Conservation (phyloP, 2,113 vertebrate species). For the Etheostoma cragini region DNA sequence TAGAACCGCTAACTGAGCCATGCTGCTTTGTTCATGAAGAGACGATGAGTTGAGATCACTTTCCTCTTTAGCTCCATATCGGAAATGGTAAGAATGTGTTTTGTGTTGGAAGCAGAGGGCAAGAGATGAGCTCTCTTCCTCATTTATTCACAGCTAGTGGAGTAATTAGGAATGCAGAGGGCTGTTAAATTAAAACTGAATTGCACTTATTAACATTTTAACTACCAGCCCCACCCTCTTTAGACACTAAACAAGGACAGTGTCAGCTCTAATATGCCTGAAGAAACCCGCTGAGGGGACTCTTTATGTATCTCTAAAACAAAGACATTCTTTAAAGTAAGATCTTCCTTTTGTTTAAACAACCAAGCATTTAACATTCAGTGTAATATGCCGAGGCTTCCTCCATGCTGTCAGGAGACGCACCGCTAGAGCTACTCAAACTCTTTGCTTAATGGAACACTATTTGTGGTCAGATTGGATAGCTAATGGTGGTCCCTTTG, state of each 20-base stretch:
- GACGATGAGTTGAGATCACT: constrained; percentile 66
- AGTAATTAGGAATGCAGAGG: constrained; percentile 89
- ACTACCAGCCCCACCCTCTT: constrained; percentile 87
- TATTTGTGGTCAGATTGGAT: constrained; percentile 87
- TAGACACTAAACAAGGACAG: constrained; percentile 85
- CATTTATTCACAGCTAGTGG: constrained; percentile 88
- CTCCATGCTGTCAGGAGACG: constrained; percentile 76
- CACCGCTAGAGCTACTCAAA: constrained; percentile 78
- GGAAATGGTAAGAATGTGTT: constrained; percentile 72
- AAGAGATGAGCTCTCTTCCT: constrained; percentile 84
- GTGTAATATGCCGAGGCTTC: constrained; percentile 69
- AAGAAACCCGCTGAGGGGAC: constrained; percentile 76
- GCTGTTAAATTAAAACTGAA: constrained; percentile 89
- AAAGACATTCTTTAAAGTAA: constrained; percentile 82
- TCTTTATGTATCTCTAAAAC: constrained; percentile 82
- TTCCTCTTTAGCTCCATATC: constrained; percentile 71
- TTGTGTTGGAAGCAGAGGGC: constrained; percentile 76
- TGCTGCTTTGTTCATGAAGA: constrained; percentile 71
- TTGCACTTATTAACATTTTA: constrained; percentile 89
- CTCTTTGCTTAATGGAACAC: constrained; percentile 86
- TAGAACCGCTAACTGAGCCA: constrained; percentile 53
- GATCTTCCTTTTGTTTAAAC: constrained; percentile 84
- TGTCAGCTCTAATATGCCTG: constrained; percentile 83
- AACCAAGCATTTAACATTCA: constrained; percentile 83
- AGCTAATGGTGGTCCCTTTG: constrained; percentile 86